Conservation (phyloP, 2,113 vertebrate species). For the Scalopus aquaticus region DNA sequence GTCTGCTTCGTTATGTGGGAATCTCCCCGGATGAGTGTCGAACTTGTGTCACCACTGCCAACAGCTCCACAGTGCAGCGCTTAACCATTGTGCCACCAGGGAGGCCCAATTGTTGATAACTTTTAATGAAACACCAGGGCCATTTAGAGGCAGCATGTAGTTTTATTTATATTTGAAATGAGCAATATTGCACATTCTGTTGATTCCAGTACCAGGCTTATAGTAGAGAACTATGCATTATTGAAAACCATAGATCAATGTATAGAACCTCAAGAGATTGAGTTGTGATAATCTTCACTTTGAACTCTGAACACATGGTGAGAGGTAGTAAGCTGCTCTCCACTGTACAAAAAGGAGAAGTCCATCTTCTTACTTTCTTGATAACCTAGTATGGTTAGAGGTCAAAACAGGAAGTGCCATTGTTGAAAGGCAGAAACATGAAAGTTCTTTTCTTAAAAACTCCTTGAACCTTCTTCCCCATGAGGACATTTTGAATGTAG, state of each 20-base stretch:
- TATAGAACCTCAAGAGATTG: background rate
- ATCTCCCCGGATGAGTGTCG: too few species aligned
- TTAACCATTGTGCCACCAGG: too few species aligned
- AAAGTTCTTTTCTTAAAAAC: slow-evolving; percentile 66
- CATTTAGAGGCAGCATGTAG: background rate
- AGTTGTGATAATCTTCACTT: background rate
- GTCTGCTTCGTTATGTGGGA: too few species aligned
- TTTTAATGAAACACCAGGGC: background rate
- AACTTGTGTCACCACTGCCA: too few species aligned
- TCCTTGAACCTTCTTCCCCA: slow-evolving; percentile 49
- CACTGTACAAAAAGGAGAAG: slow-evolving; percentile 40
- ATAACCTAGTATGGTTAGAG: background rate
- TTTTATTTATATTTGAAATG: background rate
- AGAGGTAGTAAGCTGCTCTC: background rate
- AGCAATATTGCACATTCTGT: background rate
- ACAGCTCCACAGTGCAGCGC: too few species aligned
- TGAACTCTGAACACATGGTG: background rate
- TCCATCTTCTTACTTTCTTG: slow-evolving; percentile 1
- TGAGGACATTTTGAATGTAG: slow-evolving; percentile 59
- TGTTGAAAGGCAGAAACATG: slow-evolving; percentile 64
- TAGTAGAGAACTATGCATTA: background rate
- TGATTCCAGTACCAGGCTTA: background rate
- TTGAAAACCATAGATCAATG: background rate
- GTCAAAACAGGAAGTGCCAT: slow-evolving; percentile 76
- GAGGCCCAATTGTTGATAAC: background rate